These are phyloP conservation scores for Drosophila cognata DNA, from an alignment of 2,888 invertebrate species.

Conservation along the genomic window DNA sequence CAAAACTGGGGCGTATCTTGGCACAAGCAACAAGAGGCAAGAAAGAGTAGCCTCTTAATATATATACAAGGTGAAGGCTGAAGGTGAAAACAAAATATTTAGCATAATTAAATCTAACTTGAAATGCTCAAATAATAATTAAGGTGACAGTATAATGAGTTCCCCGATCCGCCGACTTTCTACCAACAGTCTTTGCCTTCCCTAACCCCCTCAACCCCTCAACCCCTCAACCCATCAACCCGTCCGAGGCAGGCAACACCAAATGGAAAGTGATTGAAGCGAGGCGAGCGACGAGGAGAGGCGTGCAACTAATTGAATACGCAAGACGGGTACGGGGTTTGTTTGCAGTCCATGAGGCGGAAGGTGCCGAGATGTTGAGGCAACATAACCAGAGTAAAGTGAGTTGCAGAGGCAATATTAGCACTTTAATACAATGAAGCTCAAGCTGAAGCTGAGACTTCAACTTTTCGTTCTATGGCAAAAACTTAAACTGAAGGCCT, in stretches of 20 bases:
- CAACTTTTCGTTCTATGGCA: neutral
- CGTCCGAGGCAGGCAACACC: neutral
- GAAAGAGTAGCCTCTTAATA: conserved; percentile 18
- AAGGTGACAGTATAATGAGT: conserved; percentile 73
- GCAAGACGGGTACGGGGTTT: conserved; percentile 1
- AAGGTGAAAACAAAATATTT: conserved; percentile 56
- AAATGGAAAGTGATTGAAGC: conserved; percentile 63
- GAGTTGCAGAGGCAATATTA: conserved; percentile 8
- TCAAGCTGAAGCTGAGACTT: neutral
- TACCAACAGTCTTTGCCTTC: neutral
- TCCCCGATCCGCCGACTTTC: neutral
- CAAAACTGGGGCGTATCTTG: conserved; percentile 24
- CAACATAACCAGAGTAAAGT: conserved; percentile 30
- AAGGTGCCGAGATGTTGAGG: conserved; percentile 39
- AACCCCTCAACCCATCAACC: conserved; percentile 1
- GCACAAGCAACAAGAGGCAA: conserved; percentile 19
- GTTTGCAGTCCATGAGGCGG: conserved; percentile 4
- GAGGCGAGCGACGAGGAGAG: conserved; percentile 6
- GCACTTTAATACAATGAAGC: conserved; percentile 6
- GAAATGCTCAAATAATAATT: conserved; percentile 73
- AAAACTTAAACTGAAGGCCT: conserved; percentile 5
- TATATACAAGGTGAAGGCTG: conserved; percentile 15
- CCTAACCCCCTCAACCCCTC: neutral
- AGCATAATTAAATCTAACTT: conserved; percentile 70
- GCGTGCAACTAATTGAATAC: conserved; percentile 61